Base-by-base conservation (phyloP, 2,113 vertebrate species). In the Vidua macroura region DNA sequence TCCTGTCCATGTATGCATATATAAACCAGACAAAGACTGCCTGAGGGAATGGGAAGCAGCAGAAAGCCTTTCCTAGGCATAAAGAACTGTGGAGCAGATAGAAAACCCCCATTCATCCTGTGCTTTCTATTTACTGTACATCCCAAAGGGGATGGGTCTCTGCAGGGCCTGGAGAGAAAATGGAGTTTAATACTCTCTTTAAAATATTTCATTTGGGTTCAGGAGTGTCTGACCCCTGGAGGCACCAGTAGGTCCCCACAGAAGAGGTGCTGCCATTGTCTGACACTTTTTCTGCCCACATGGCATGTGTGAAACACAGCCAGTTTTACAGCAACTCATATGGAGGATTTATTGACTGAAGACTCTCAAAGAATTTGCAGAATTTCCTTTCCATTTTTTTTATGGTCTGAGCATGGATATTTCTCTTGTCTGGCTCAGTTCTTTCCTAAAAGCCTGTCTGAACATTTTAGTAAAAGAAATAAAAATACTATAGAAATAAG, bases 301-400 rank as follows among this genome's bases (percentile, higher is more conserved):
- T 20, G 39, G 69, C n/a, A 23, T 7, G 17, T 64, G 51, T 67
- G 72, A 74, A 80, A 85, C 63, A 15, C 7, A 7, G 48, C 16
- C 33, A 5, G n/a, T 64, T 90, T 83, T 63, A 59, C 64, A 68
- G 58, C 48, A 59, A 19, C 72, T 88, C 7, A 0, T 55, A 25
- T 35, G 21, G 55, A 41, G 77, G 68, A 33, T 69, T 84, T 91
- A 48, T 92, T 76, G 72, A 69, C 55, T 78, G 72, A 88, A 83
- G 72, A 60, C 62, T 90, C 75, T 62, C 41, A 70, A 92, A 95
- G 74, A 90, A 95, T 91, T 77, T 80, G 60, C 60, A 96, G 94
- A 91, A 95, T 92, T 93, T 95, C 89, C 78, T 67, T 86, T 86
- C 16, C 4, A 2, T 52, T 86, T 74, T 86, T 90, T 81, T 70